Evolutionary conservation across 2,888 invertebrate species (phyloP).

Genomic region (Agrilus mali): DNA sequence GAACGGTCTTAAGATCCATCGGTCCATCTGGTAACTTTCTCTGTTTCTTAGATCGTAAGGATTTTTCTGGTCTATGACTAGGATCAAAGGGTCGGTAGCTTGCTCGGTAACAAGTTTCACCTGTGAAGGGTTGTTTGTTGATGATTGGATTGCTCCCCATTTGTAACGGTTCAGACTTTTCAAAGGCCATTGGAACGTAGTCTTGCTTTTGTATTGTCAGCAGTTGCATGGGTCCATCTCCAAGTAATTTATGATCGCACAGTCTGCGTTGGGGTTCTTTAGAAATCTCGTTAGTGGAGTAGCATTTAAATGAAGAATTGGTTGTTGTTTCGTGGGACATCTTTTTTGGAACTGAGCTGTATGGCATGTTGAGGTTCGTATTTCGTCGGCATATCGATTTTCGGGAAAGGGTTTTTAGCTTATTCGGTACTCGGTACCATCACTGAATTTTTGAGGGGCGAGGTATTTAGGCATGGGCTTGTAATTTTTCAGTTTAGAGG

Average conservation of each 20-base stretch:
- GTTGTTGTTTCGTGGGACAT: conserved; percentile 32
- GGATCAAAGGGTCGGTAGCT: conserved; percentile 6
- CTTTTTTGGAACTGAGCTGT: conserved; percentile 17
- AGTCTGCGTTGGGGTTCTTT: conserved; percentile 37
- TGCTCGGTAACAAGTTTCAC: conserved; percentile 30
- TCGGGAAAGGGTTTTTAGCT: conserved; percentile 1
- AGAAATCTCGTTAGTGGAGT: conserved; percentile 22
- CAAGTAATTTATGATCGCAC: conserved; percentile 40
- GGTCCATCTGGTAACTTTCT: conserved; percentile 2
- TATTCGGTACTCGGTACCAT: conserved; percentile 7
- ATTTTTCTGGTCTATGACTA: not conserved
- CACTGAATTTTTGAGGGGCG: conserved; percentile 3
- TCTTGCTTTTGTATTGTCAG: conserved; percentile 55
- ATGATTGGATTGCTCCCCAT: no score
- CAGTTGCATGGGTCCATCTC: conserved; percentile 46
- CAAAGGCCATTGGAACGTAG: conserved; percentile 43
- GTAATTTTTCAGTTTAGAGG: not conserved
- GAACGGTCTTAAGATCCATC: conserved; percentile 30
- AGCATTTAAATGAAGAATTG: conserved; percentile 35
- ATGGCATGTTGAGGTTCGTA: conserved; percentile 19
- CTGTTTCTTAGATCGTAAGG: not conserved
- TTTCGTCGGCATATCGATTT: conserved; percentile 17
- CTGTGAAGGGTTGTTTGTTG: conserved; percentile 14
- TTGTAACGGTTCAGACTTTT: conserved; percentile 29
- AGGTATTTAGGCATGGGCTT: not conserved